Base-by-base conservation (phyloP, 2,888 invertebrate genomes). In the Drosophila neonasuta region DNA sequence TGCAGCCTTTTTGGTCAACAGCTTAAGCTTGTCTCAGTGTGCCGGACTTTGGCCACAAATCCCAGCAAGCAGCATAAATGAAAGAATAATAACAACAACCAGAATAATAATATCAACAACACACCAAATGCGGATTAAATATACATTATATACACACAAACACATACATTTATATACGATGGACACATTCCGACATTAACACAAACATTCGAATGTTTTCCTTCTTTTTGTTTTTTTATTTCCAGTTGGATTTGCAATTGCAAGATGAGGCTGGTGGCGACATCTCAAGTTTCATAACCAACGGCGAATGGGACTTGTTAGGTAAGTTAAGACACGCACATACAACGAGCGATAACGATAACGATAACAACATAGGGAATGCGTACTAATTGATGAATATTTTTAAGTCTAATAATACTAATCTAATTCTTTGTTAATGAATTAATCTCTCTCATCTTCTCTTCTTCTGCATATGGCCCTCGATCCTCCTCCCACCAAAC, bases 241-340 rank as follows among this genome's bases (percentile, higher is more conserved):
- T 92, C 74, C 92, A 97, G 95, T 93, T 99, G 92, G 98, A 99
- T 92, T 94, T 99, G 88, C 96, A 97, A 92, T 93, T 99, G 88
- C 97, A 98, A 92, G 96, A 96, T 89, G 96, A 97, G 90, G 92
- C 93, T 62, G 97, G 97, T 68, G 99, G 99, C 80, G 99, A 99
- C 92, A 96, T 97, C 86, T 96, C 97, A 92, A 98, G 96, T 93
- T 99, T 99, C 93, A 98, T 99, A 89, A 96, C 97, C 79, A 99
- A 99, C 91, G 99, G 99, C 89, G 99, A 99, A 93, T 99, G 99
- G 99, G 97, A 98, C 92, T 93, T 99, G 86, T 94, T 99, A 92
- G 98, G 99, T 98, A 93, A 93, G 93, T 90, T 13, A 9, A 1
- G 3, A 13, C 7, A 13, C 7, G 13, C 39, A 7, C 6, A 10